A percentile compares a stretch with the other conserved stretches of the same genome.
phyloP scores from a whole-genome alignment of 1,140 invertebrate genomes.

The Drosophila paulistorum region DNA sequence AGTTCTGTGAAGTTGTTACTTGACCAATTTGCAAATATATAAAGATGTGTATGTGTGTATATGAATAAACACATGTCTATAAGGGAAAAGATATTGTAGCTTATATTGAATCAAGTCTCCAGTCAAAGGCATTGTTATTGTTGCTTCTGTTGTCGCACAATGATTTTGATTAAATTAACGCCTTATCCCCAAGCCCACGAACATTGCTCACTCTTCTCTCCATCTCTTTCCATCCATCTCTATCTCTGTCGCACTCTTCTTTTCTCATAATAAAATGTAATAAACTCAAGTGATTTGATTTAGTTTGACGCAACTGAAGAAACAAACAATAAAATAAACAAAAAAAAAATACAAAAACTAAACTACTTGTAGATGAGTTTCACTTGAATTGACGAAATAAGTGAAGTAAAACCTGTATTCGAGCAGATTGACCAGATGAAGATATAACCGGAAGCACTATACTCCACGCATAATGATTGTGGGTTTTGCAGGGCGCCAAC shows the following conservation, averaged over 20 bases:
- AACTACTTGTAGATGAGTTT: conserved; percentile 1
- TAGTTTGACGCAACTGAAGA: conserved; percentile 66
- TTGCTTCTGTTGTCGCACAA: conserved; percentile 54
- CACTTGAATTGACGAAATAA: background rate
- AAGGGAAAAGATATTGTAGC: conserved; percentile 21
- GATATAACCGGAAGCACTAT: conserved; percentile 46
- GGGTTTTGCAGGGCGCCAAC: conserved; percentile 24
- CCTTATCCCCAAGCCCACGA: conserved; percentile 37
- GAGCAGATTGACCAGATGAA: background rate
- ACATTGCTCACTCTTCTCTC: conserved; percentile 25
- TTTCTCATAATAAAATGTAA: conserved; percentile 62
- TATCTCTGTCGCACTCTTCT: conserved; percentile 15
- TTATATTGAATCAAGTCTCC: conserved; percentile 8
- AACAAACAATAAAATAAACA: conserved; percentile 26
- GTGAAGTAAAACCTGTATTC: conserved; percentile 8
- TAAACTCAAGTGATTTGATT: conserved; percentile 75
- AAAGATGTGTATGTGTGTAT: conserved; percentile 7
- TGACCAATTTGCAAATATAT: background rate
- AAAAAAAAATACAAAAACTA: conserved; percentile 14
- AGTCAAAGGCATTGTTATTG: conserved; percentile 28
- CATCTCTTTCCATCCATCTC: background rate
- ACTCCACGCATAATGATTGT: conserved; percentile 21
- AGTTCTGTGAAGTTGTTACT: conserved; percentile 1
- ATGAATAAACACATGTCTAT: conserved; percentile 25
- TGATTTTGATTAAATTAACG: conserved; percentile 79